Evolutionary conservation across 2,797 vertebrate genomes (phyloP).

Genomic region (Rhynchonycteris naso): DNA sequence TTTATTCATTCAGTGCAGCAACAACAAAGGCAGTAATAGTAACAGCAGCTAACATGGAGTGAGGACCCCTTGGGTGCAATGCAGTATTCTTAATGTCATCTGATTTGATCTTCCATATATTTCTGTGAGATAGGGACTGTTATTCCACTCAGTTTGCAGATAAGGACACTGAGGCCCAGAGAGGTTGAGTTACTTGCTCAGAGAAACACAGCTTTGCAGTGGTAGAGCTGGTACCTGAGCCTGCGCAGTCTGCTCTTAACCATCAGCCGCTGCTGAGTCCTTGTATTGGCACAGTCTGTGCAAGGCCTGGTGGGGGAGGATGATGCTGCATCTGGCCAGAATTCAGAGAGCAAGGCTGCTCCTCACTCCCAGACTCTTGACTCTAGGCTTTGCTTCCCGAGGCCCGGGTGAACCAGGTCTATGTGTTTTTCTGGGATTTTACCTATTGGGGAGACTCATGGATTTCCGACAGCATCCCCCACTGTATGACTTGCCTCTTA

Average conservation of each 20-base stretch:
- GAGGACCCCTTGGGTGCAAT: not conserved
- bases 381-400: not conserved
- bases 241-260: not conserved
- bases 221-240: not conserved
- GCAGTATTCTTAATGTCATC: not conserved
- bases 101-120: fast-evolving
- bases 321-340: not conserved
- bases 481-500: not conserved
- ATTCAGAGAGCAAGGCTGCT: not conserved
- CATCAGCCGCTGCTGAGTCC: not conserved
- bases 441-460: fast-evolving
- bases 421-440: not conserved
- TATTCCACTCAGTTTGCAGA: not conserved
- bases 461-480: not conserved
- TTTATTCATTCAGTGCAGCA: not conserved
- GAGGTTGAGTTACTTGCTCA: not conserved
- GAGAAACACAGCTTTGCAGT: not conserved
- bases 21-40: fast-evolving
- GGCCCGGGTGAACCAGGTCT: not conserved
- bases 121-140: not conserved
- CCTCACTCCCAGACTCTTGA: fast-evolving
- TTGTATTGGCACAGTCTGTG: too few relatives aligned
- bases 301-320: not conserved
- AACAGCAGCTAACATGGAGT: not conserved
- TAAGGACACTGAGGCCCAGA: not conserved